Evolutionary conservation across 2,888 invertebrate genomes (phyloP).

Genomic region (Drosophila monieri): DNA sequence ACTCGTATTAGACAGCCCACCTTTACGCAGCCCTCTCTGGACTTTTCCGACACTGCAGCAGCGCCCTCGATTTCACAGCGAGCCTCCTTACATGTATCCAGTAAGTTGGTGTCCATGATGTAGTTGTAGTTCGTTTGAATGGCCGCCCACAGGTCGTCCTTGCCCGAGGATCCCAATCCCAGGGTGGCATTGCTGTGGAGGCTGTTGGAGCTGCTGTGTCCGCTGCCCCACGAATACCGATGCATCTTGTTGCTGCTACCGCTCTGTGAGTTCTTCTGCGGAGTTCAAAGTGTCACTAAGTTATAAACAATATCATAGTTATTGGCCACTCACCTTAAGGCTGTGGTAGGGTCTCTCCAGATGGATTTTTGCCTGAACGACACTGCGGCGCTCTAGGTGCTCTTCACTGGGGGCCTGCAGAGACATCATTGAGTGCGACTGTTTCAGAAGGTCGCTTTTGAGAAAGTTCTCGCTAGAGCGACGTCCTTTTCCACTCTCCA

Average conservation of each 20-base stretch:
- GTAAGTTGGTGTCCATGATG: constrained; percentile 97
- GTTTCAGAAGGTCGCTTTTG: constrained; percentile 67
- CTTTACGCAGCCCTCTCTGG: constrained; percentile 75
- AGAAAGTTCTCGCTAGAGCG: no score
- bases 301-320: neutral
- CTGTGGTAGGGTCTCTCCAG: constrained; percentile 92
- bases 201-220: constrained; percentile 86
- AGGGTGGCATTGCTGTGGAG: constrained; percentile 83
- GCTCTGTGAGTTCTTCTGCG: constrained; percentile 73
- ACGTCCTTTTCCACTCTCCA: neutral
- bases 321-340: constrained; percentile 85
- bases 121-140: constrained; percentile 96
- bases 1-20: constrained; percentile 69
- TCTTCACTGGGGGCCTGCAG: constrained; percentile 87
- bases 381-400: constrained; percentile 84
- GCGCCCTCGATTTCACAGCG: constrained; percentile 82
- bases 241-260: constrained; percentile 82
- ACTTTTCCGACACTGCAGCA: constrained; percentile 64
- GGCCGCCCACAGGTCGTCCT: constrained; percentile 96
- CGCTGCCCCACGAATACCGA: constrained; percentile 91
- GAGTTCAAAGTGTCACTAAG: neutral
- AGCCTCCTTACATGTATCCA: constrained; percentile 92
- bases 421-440: constrained; percentile 89
- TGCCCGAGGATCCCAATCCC: constrained; percentile 84
- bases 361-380: constrained; percentile 85